These are phyloP conservation scores for Rhopalosiphum padi DNA, from an alignment of 1,140 invertebrate species.

Conservation along the genomic window DNA sequence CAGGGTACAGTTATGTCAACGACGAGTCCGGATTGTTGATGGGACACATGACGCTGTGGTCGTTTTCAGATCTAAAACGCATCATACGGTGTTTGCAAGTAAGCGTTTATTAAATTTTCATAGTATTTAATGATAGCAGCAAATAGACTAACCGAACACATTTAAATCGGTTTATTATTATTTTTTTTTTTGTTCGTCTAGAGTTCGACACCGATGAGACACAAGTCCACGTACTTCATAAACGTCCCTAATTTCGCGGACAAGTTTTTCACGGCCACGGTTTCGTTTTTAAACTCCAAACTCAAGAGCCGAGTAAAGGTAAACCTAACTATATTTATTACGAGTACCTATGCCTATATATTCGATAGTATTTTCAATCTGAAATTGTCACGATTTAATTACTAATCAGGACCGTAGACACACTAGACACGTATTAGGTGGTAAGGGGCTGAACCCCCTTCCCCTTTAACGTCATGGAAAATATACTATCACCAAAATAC, in stretches of 20 bases:
- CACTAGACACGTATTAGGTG: background rate
- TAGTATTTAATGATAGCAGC: background rate
- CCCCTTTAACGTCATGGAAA: background rate
- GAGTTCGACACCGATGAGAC: conserved; percentile 87
- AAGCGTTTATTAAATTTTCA: conserved; percentile 54
- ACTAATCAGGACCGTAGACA: background rate
- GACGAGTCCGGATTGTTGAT: conserved; percentile 84
- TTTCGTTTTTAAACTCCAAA: conserved; percentile 82
- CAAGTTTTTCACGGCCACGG: conserved; percentile 79
- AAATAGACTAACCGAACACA: background rate
- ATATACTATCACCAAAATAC: background rate
- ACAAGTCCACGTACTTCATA: conserved; percentile 84
- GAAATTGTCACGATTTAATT: background rate
- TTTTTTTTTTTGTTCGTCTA: conserved; percentile 63
- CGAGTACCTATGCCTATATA: background rate
- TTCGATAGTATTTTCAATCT: background rate
- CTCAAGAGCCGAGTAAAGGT: conserved; percentile 77
- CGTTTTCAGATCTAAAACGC: conserved; percentile 77
- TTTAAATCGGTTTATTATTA: no score
- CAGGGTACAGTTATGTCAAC: conserved; percentile 80
- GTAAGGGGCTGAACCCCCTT: background rate
- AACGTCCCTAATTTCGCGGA: conserved; percentile 80
- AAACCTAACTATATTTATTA: background rate
- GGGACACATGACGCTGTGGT: conserved; percentile 82
- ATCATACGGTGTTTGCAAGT: conserved; percentile 81